Percentiles rank a stretch among this genome's conserved stretches.
These are phyloP conservation scores for Apeira syringaria DNA, from an alignment of 2,888 invertebrate species.

Conservation along the genomic window DNA sequence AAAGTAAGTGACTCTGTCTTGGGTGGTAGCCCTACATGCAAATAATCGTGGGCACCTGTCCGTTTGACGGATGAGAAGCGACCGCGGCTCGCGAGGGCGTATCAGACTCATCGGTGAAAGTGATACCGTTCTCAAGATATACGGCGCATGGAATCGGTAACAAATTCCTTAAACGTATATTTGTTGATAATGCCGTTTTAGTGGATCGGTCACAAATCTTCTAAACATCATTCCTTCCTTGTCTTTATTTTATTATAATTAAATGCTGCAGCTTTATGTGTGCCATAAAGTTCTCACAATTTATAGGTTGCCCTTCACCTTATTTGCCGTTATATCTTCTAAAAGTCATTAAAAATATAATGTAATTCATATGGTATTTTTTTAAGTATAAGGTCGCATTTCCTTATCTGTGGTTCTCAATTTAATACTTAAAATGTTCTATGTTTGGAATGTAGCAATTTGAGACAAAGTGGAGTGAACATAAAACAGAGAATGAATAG, in stretches of 20 bases:
- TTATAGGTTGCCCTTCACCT: conserved; percentile 5
- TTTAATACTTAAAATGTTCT: too few relatives aligned
- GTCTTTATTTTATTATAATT: conserved; percentile 17
- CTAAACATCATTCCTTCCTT: conserved; percentile 3
- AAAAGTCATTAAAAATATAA: background rate
- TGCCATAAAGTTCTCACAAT: conserved; percentile 13
- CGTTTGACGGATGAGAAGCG: conserved; percentile 66
- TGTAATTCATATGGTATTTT: background rate
- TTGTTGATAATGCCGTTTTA: background rate
- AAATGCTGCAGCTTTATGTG: conserved; percentile 20
- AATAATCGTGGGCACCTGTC: conserved; percentile 74
- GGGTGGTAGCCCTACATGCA: conserved; percentile 24
- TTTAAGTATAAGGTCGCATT: background rate
- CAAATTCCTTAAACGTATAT: conserved; percentile 7
- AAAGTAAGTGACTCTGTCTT: too few relatives aligned
- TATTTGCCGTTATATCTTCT: background rate
- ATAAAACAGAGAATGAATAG: too few relatives aligned
- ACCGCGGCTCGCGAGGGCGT: conserved; percentile 43
- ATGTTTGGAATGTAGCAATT: too few relatives aligned
- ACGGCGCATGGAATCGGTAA: conserved; percentile 20
- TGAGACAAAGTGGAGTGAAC: too few relatives aligned
- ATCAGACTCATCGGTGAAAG: conserved; percentile 74
- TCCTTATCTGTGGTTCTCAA: background rate
- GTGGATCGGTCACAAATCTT: conserved; percentile 17
- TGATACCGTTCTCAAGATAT: conserved; percentile 47